A percentile compares a stretch with the other conserved stretches of the same genome.
Conservation (phyloP, 2,888 invertebrate genomes). For the Petrophora chlorosata region DNA sequence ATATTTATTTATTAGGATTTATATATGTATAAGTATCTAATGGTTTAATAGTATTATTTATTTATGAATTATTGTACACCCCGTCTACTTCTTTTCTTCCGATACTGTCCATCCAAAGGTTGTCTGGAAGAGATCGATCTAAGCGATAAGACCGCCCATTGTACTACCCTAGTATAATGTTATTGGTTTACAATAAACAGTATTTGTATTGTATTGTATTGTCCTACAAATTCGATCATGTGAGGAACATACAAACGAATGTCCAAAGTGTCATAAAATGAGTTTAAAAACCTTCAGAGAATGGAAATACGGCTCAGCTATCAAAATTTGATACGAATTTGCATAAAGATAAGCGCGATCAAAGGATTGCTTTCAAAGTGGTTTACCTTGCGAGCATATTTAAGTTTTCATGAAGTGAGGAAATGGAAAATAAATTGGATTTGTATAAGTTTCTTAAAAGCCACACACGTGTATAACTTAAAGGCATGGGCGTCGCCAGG, state of each 20-base stretch:
- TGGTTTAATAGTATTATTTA: too few relatives aligned
- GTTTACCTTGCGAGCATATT: constrained; percentile 81
- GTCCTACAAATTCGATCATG: not conserved
- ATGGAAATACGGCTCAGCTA: constrained; percentile 47
- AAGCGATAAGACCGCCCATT: too few relatives aligned
- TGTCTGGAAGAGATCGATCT: too few relatives aligned
- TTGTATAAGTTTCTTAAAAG: constrained; percentile 79
- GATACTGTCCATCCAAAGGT: too few relatives aligned
- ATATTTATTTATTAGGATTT: too few relatives aligned
- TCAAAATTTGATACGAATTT: constrained; percentile 76
- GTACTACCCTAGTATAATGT: too few relatives aligned
- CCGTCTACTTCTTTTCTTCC: too few relatives aligned
- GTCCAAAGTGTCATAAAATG: constrained; percentile 6
- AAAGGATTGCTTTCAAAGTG: constrained; percentile 81
- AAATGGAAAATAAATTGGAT: constrained; percentile 83
- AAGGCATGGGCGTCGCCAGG: not conserved
- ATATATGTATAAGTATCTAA: too few relatives aligned
- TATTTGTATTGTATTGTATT: not conserved
- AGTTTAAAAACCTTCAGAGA: constrained; percentile 32
- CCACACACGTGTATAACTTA: constrained; percentile 37
- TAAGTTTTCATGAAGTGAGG: constrained; percentile 82
- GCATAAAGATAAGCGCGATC: constrained; percentile 78
- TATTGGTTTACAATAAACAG: too few relatives aligned
- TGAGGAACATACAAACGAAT: not conserved
- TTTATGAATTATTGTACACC: too few relatives aligned